Percentiles rank a stretch among this genome's conserved stretches.
These are phyloP conservation scores for Rallus crepitans DNA, from an alignment of 2,797 vertebrate species.

Conservation along the genomic window DNA sequence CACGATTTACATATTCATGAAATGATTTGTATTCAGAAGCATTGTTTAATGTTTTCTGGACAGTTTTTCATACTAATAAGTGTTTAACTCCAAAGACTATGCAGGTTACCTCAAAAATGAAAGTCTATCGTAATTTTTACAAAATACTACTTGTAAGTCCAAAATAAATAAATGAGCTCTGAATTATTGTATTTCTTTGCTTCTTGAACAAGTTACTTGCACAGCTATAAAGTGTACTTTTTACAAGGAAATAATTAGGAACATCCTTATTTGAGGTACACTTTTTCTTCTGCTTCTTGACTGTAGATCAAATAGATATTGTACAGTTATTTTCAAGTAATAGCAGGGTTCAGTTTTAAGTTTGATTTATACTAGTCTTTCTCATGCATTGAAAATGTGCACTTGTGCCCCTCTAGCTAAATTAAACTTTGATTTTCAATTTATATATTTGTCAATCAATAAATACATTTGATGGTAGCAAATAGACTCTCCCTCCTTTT, in stretches of 20 bases:
- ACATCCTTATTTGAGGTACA: neutral
- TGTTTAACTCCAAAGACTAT: neutral
- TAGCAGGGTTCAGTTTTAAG: neutral
- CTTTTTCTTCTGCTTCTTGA: neutral
- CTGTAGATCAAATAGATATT: conserved; percentile 1
- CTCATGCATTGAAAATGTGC: conserved; percentile 16
- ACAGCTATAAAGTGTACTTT: neutral
- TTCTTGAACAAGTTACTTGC: neutral
- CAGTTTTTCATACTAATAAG: conserved; percentile 1
- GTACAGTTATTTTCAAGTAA: neutral
- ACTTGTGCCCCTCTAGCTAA: neutral
- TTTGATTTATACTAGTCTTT: neutral
- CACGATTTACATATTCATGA: conserved; percentile 29
- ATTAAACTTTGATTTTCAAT: conserved; percentile 45
- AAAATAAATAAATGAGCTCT: neutral
- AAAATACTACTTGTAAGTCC: neutral
- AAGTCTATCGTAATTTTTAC: neutral
- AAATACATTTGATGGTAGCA: neutral
- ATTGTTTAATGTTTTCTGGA: conserved; percentile 20
- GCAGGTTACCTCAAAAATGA: neutral
- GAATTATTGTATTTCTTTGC: neutral
- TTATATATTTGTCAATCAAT: conserved; percentile 10
- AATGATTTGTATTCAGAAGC: neutral
- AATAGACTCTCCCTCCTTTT: neutral
- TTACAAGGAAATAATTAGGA: neutral